Conservation (phyloP, 2,888 invertebrate genomes). For the Erynnis tages region DNA sequence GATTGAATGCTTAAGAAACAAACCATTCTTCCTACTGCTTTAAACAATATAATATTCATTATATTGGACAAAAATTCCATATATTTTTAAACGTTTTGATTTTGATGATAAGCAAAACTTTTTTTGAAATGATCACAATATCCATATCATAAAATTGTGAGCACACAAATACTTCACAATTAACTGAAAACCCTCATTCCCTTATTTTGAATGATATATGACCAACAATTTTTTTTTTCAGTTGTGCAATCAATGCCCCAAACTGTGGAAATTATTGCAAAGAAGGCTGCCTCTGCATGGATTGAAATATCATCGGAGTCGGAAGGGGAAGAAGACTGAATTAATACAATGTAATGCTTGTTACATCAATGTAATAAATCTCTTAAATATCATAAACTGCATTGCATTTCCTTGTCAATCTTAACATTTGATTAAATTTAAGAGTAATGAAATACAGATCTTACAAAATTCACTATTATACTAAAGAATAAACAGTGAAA, state of each 20-base stretch:
- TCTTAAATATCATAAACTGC: too few relatives aligned
- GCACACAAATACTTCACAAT: too few relatives aligned
- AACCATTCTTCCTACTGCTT: too few relatives aligned
- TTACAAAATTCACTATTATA: neutral
- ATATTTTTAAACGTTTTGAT: too few relatives aligned
- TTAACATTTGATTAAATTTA: conserved; percentile 43
- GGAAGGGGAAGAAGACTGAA: conserved; percentile 52
- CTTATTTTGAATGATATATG: too few relatives aligned
- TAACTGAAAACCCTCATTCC: too few relatives aligned
- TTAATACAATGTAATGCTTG: conserved; percentile 41
- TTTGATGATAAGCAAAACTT: too few relatives aligned
- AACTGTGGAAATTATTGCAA: conserved; percentile 62
- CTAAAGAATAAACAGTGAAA: neutral
- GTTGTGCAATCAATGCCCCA: conserved; percentile 60
- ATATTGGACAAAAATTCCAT: too few relatives aligned
- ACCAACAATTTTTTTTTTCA: conserved; percentile 42
- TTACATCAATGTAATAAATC: conserved; percentile 69
- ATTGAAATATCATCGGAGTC: conserved; percentile 76
- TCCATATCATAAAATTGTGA: too few relatives aligned
- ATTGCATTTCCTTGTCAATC: conserved; percentile 59
- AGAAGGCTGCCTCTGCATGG: conserved; percentile 61
- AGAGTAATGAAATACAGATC: neutral
- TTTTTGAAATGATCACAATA: too few relatives aligned
- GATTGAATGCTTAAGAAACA: too few relatives aligned
- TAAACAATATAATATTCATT: too few relatives aligned